Evolutionary conservation across 2,888 invertebrate genomes (phyloP).

Genomic region (Polydrusus cervinus): DNA sequence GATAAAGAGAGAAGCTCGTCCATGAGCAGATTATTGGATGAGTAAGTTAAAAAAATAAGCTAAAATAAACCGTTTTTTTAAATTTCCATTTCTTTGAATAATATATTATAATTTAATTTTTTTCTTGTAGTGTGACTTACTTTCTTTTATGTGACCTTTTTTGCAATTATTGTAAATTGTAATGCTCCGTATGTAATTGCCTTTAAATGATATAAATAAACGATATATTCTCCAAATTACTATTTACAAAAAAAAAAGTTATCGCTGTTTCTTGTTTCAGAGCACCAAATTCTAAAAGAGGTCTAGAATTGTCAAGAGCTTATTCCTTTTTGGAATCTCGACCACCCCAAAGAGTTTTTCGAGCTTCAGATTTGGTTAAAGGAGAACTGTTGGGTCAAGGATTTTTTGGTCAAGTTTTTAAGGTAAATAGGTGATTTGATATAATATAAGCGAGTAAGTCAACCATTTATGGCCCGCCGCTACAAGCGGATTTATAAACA

Average conservation of each 20-base stretch:
- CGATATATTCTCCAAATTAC: not conserved
- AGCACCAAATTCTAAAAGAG: constrained; percentile 68
- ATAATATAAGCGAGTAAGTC: too few species aligned
- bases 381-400: constrained; percentile 94
- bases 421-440: constrained; percentile 67
- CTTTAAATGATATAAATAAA: too few species aligned
- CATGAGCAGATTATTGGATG: constrained; percentile 88
- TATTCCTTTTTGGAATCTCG: constrained; percentile 87
- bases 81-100: too few species aligned
- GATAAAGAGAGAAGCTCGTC: constrained; percentile 90
- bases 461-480: too few species aligned
- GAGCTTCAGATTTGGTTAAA: constrained; percentile 91
- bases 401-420: constrained; percentile 94
- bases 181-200: too few species aligned
- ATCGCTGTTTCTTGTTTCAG: constrained; percentile 60
- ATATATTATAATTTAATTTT: too few species aligned
- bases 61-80: too few species aligned
- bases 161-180: too few species aligned
- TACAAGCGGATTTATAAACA: too few species aligned
- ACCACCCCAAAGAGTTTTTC: constrained; percentile 84
- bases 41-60: constrained; percentile 72
- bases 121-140: too few species aligned
- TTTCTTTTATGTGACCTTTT: too few species aligned
- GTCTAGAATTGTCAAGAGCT: constrained; percentile 84
- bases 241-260: too few species aligned